Evolutionary conservation across 2,888 invertebrate genomes (phyloP).

Genomic region (Chloroclystis v-ata): DNA sequence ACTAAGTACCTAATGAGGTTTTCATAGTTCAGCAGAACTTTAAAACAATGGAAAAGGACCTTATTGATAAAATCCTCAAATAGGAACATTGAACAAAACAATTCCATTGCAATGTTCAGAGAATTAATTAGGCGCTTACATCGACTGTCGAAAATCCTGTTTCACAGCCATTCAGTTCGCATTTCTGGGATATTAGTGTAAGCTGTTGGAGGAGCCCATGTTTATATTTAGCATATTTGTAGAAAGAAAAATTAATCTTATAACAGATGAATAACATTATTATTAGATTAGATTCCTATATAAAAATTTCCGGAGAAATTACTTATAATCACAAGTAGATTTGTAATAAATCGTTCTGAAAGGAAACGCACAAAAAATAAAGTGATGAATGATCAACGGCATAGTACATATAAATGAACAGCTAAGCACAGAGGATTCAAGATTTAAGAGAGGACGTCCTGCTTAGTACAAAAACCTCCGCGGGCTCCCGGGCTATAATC

Average conservation of each 20-base stretch:
- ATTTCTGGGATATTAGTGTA: slow-evolving; percentile 57
- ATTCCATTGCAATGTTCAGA: slow-evolving; percentile 29
- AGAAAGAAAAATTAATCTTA: too few relatives aligned
- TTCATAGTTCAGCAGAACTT: too few relatives aligned
- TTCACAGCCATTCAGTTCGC: slow-evolving; percentile 44
- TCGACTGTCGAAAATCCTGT: slow-evolving; percentile 44
- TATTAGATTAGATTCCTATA: too few relatives aligned
- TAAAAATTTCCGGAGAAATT: too few relatives aligned
- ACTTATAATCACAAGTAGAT: too few relatives aligned
- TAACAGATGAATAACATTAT: too few relatives aligned
- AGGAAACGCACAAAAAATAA: too few relatives aligned
- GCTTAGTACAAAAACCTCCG: slow-evolving; percentile 14
- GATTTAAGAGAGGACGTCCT: not conserved
- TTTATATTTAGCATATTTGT: not conserved
- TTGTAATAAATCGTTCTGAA: too few relatives aligned
- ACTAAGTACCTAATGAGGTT: too few relatives aligned
- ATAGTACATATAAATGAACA: not conserved
- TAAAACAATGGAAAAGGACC: too few relatives aligned
- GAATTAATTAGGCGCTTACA: slow-evolving; percentile 41
- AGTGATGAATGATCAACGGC: too few relatives aligned
- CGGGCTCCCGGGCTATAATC: slow-evolving; percentile 41
- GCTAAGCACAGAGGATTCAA: not conserved
- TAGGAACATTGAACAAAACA: slow-evolving; percentile 2
- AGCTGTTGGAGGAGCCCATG: slow-evolving; percentile 2
- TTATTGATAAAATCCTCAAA: too few relatives aligned